phyloP scores from a whole-genome alignment of 2,888 invertebrate genomes.

The Lepeophtheirus nordmannii region DNA sequence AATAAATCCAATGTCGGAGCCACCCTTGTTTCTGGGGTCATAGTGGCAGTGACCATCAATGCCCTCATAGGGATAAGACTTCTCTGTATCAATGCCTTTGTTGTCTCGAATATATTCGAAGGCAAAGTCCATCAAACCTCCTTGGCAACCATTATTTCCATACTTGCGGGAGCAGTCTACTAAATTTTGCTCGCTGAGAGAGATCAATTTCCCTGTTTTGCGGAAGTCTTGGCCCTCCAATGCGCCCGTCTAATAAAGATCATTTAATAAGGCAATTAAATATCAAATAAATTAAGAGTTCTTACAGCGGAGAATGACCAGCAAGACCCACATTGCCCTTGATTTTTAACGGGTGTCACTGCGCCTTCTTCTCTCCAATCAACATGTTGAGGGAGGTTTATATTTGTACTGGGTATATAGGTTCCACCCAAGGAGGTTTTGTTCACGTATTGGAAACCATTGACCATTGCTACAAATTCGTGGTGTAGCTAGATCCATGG shows the following conservation, averaged over 20 bases:
- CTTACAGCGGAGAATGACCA: constrained; percentile 78
- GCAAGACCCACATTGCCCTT: constrained; percentile 77
- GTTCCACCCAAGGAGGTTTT: constrained; percentile 35
- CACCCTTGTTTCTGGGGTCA: constrained; percentile 47
- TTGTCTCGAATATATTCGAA: constrained; percentile 69
- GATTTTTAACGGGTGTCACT: constrained; percentile 75
- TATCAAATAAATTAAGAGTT: constrained; percentile 28
- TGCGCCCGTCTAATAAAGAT: constrained; percentile 54
- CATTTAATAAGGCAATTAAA: not conserved
- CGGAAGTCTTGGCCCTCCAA: constrained; percentile 78
- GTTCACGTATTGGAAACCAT: constrained; percentile 45
- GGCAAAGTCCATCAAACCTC: constrained; percentile 66
- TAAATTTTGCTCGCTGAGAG: constrained; percentile 83
- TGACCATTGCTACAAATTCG: constrained; percentile 52
- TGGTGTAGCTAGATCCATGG: constrained; percentile 64
- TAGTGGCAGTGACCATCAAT: constrained; percentile 38
- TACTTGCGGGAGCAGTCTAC: constrained; percentile 66
- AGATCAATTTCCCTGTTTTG: constrained; percentile 54
- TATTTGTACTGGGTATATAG: constrained; percentile 53
- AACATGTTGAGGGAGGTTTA: constrained; percentile 50
- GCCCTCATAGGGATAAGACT: constrained; percentile 68
- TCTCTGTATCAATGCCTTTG: constrained; percentile 74
- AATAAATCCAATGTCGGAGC: constrained; percentile 60
- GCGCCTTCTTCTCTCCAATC: constrained; percentile 74
- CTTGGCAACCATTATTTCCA: constrained; percentile 78